Evolutionary conservation across 2,113 vertebrate genomes (phyloP).

Genomic region (Pseudolaguvia tuberculata): DNA sequence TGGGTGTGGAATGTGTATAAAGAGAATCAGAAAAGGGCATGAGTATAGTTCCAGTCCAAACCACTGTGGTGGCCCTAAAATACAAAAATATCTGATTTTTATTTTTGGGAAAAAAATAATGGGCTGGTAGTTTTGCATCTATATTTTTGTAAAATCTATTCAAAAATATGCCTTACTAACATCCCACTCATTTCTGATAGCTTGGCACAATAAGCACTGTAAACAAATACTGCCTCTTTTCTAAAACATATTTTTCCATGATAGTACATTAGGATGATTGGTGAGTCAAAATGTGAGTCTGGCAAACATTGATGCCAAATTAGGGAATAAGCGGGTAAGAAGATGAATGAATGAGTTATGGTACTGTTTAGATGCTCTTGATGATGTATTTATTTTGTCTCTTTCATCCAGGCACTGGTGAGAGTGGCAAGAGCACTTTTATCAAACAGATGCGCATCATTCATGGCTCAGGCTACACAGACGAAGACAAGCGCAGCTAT

Average conservation of each 20-base stretch:
- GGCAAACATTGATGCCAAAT: no score
- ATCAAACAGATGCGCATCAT: slow-evolving; percentile 94
- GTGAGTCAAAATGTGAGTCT: no score
- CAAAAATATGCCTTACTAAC: background rate
- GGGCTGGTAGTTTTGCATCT: background rate
- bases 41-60: background rate
- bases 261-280: no score
- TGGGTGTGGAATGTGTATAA: no score
- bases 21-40: background rate
- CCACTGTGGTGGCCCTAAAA: background rate
- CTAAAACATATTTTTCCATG: no score
- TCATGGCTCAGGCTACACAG: slow-evolving; percentile 80
- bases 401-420: slow-evolving; percentile 73
- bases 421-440: slow-evolving; percentile 91
- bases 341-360: no score
- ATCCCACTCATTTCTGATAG: background rate
- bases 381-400: background rate
- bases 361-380: no score
- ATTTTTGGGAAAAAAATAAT: no score
- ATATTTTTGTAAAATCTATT: background rate
- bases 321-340: no score
- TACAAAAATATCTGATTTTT: background rate
- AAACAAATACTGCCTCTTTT: background rate
- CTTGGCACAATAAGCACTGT: background rate
- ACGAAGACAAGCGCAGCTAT: slow-evolving; percentile 80